A percentile compares a stretch with the other conserved stretches of the same genome.
Evolutionary conservation across 2,113 vertebrate genomes (phyloP).

Genomic region (Chascanopsetta lugubris): DNA sequence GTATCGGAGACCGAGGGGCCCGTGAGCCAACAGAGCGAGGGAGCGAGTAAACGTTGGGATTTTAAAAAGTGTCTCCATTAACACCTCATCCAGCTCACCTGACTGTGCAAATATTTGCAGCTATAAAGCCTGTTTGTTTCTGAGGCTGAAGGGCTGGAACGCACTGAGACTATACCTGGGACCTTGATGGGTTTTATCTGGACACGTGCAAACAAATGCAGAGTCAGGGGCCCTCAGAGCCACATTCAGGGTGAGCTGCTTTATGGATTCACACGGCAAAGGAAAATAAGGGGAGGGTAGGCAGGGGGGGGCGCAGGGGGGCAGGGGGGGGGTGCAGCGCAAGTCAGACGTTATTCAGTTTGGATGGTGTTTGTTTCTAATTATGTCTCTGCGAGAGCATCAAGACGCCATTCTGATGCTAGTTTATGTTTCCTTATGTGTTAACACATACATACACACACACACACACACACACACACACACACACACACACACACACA

Average conservation of each 20-base stretch:
- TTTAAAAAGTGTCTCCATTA: conserved; percentile 55
- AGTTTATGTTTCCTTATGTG: too few relatives aligned
- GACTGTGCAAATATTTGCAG: conserved; percentile 57
- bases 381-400: conserved; percentile 12
- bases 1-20: conserved; percentile 37
- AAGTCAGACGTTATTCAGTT: conserved; percentile 22
- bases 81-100: conserved; percentile 54
- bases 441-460: conserved; percentile 18
- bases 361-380: conserved; percentile 39
- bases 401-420: background rate
- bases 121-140: conserved; percentile 42
- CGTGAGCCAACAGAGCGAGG: conserved; percentile 29
- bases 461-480: conserved; percentile 6
- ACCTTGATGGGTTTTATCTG: conserved; percentile 38
- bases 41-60: conserved; percentile 58
- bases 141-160: conserved; percentile 25
- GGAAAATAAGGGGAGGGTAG: conserved; percentile 28
- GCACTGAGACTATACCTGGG: conserved; percentile 10
- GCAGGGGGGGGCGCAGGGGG: too few relatives aligned
- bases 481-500: conserved; percentile 6
- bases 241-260: conserved; percentile 10
- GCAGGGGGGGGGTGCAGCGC: too few relatives aligned
- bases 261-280: conserved; percentile 30
- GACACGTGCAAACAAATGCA: conserved; percentile 12
- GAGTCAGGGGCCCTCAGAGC: conserved; percentile 23